Conservation (phyloP, 2,888 invertebrate species). For the Onthophagus sagittarius region DNA sequence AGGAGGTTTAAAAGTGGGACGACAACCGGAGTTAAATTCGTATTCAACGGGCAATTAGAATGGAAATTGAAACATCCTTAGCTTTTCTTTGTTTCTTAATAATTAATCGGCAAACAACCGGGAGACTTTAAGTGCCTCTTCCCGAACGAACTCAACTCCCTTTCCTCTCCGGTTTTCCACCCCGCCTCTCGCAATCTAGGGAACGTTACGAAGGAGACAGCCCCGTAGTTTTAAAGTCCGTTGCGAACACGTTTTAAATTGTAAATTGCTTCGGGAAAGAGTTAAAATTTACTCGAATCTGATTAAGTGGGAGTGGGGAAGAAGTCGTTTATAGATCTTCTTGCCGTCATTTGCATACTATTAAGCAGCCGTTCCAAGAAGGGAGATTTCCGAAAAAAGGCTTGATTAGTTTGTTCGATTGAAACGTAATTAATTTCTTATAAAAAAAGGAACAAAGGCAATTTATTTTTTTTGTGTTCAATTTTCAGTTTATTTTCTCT, state of each 20-base stretch:
- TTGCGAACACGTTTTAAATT: constrained; percentile 9
- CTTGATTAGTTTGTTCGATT: neutral
- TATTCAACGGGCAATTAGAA: constrained; percentile 34
- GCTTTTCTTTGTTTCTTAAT: constrained; percentile 25
- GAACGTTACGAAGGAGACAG: neutral
- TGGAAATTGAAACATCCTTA: constrained; percentile 33
- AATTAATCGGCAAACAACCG: constrained; percentile 31
- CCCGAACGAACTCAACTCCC: neutral
- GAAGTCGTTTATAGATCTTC: neutral
- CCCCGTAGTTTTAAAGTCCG: constrained; percentile 7
- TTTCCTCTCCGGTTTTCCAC: neutral
- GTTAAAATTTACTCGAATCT: constrained; percentile 8
- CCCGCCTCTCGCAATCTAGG: neutral
- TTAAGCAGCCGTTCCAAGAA: neutral
- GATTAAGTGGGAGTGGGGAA: neutral
- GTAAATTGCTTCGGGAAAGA: constrained; percentile 8
- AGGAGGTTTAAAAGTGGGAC: constrained; percentile 2
- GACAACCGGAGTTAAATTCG: constrained; percentile 24
- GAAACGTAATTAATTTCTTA: neutral
- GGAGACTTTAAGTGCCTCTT: constrained; percentile 24
- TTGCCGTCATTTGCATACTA: neutral
- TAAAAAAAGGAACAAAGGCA: neutral
- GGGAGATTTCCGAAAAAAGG: neutral
- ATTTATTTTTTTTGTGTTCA: neutral
- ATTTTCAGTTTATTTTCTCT: no score